Evolutionary conservation across 2,888 invertebrate species (phyloP), one percentile per base, ranked within the genome.

Genomic region (Rhingia campestris): DNA sequence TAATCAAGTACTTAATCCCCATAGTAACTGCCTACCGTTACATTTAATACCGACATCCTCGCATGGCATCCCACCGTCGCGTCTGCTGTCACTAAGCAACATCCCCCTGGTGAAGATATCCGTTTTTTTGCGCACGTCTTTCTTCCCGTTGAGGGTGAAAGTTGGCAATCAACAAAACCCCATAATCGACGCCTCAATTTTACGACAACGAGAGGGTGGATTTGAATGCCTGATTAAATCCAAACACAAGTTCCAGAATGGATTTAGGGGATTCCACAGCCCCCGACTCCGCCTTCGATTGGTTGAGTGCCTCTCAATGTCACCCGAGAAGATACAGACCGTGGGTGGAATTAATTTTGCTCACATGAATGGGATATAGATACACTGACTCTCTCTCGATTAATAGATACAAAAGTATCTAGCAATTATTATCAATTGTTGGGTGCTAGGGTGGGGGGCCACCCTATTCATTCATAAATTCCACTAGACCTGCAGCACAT

Each of bases 1-100:
- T 86, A 87, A 87, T 87, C 86, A 86, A 87, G 86, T 87, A 66
- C 86, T 84, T 87, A 87, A 87, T 87, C 86, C 84, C 86, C 81
- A 82, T 86, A 80, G 86, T 81, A 86, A 86, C 86, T 86, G 75
- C 74, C 79, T 80, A 67, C 61, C 70, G 69, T 59, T 74, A 80
- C 63, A 79, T 74, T 84, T 79, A 72, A 66, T 66, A 66, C 54
- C 14, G 45, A 39, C 33, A 64, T 41, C 22, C 51, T 79, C 63
- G 72, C 72, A 54, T 77, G 77, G 56, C 43, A 77, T 77, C 51
- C 67, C 53, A 33, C 10, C 56, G 49, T 49, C 56, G 10, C 56
- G 49, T 49, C 56, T 45, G 53, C 61, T 56, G 73, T 73, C 54
- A 73, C 72, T 58, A 54, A 61, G 64, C 56, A 59, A 59, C 51